These are phyloP conservation scores for Poecilia gillii DNA, from an alignment of 2,797 vertebrate species.

Conservation along the genomic window DNA sequence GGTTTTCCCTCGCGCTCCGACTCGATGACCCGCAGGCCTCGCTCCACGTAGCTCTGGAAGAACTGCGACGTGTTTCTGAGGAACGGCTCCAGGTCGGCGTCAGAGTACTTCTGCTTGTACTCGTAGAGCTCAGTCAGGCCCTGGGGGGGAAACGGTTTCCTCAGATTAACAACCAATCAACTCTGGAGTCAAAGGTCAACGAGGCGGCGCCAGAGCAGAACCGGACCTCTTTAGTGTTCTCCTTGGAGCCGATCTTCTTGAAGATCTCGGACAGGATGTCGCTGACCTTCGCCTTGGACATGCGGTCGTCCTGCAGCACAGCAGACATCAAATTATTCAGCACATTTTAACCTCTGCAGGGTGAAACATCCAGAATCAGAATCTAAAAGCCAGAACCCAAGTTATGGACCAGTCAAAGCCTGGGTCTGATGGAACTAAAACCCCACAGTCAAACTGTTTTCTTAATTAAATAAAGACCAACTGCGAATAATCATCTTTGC, in stretches of 20 bases:
- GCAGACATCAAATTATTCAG: not conserved
- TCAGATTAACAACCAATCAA: not conserved
- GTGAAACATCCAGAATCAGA: not conserved
- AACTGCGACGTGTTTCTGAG: slow-evolving; percentile 96
- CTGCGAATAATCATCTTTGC: no score
- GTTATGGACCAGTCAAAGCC: not conserved
- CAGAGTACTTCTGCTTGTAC: slow-evolving; percentile 97
- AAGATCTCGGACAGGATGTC: slow-evolving; percentile 98
- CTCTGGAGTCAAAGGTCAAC: not conserved
- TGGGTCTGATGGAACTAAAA: no score
- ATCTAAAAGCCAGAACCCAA: not conserved
- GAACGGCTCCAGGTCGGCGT: slow-evolving; percentile 96
- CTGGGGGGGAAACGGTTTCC: slow-evolving; percentile 61
- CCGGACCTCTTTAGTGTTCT: slow-evolving; percentile 95
- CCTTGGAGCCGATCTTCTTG: slow-evolving; percentile 99
- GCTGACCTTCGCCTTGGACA: slow-evolving; percentile 95
- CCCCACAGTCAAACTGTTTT: no score
- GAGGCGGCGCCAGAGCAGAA: not conserved
- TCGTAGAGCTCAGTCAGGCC: slow-evolving; percentile 96
- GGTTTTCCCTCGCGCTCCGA: slow-evolving; percentile 93
- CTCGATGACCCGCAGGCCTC: slow-evolving; percentile 96
- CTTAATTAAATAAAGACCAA: no score
- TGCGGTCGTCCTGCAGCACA: slow-evolving; percentile 88
- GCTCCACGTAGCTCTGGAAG: slow-evolving; percentile 98
- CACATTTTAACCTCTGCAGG: not conserved